Base-by-base conservation (phyloP, 2,888 invertebrate genomes). In the Diogma glabrata region DNA sequence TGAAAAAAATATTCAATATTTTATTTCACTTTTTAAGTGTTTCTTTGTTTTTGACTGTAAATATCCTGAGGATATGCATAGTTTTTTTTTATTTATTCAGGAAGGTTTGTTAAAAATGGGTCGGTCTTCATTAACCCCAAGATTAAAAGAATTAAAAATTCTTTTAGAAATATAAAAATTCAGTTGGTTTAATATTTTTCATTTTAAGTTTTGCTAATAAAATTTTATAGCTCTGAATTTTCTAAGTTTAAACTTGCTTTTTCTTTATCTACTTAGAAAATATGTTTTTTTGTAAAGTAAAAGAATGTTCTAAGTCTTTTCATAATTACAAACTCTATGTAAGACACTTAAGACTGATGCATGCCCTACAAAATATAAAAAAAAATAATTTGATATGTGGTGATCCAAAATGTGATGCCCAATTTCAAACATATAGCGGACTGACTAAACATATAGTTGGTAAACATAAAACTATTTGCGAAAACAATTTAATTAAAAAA, bases 141-240 rank as follows among this genome's bases (percentile, higher is more conserved):
- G 36, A 36, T 36, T 36, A 36, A 36, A 36, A 36, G 36, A 36
- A 36, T 36, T 36, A 14, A 36, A 36, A 36, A 36, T 17, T 36
- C 14, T 36, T 14, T 14, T 36, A n/a, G 17, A 4, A 3, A 14
- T 14, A 5, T 36, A 36, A 36, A 9, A 33, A 14, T 33, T 33
- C n/a, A 33, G 6, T 33, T 33, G 8, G 6, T 33, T 3, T 14
- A 2, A 17, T n/a, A 36, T 36, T 36, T 10, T 36, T 36, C 7
- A n/a, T 14, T 7, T 36, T 36, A 17, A 36, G 16, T 33, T n/a
- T 8, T 33, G 12, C 14, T 4, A 33, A 4, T 33, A n/a, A 7
- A n/a, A 4, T 33, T 33, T 33, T 33, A n/a, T 6, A 4, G 14
- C 14, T 6, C 4, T 33, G 10, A 33, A 10, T 33, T 33, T 6